Evolutionary conservation across 2,888 invertebrate species (phyloP).

Genomic region (Cordilura impudica): DNA sequence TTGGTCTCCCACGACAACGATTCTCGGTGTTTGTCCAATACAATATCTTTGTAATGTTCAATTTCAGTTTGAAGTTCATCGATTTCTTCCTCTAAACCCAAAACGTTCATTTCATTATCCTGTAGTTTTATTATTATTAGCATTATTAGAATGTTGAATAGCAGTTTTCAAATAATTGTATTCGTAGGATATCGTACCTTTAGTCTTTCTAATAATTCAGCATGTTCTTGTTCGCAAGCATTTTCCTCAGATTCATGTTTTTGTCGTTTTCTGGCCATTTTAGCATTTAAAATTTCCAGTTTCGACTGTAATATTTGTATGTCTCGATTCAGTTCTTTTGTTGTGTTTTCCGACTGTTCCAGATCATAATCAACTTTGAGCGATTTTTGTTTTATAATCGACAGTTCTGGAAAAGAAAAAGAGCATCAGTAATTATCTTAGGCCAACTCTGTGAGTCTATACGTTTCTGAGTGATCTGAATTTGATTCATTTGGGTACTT

Average conservation of each 20-base stretch:
- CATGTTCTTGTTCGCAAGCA: conserved; percentile 80
- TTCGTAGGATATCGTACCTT: conserved; percentile 77
- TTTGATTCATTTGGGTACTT: conserved; percentile 83
- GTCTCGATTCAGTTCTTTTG: conserved; percentile 80
- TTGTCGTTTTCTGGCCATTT: conserved; percentile 80
- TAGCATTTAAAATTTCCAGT: conserved; percentile 81
- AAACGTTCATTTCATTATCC: conserved; percentile 84
- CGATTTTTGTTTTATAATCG: conserved; percentile 86
- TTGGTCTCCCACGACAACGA: conserved; percentile 90
- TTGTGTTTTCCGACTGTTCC: conserved; percentile 80
- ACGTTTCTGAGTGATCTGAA: conserved; percentile 86
- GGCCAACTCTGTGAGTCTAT: conserved; percentile 66
- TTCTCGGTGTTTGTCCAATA: conserved; percentile 83
- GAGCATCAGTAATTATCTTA: not conserved
- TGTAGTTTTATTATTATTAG: conserved; percentile 74
- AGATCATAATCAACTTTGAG: conserved; percentile 84
- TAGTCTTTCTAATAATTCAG: conserved; percentile 79
- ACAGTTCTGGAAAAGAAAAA: conserved; percentile 69
- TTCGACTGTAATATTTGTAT: conserved; percentile 82
- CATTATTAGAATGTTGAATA: not conserved
- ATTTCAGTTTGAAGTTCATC: conserved; percentile 84
- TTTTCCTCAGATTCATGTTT: conserved; percentile 80
- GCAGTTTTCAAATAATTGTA: not conserved
- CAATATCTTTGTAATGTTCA: conserved; percentile 79
- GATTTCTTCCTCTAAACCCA: conserved; percentile 84